Base-by-base conservation (phyloP, 2,797 vertebrate genomes). In the Trichosurus vulpecula region DNA sequence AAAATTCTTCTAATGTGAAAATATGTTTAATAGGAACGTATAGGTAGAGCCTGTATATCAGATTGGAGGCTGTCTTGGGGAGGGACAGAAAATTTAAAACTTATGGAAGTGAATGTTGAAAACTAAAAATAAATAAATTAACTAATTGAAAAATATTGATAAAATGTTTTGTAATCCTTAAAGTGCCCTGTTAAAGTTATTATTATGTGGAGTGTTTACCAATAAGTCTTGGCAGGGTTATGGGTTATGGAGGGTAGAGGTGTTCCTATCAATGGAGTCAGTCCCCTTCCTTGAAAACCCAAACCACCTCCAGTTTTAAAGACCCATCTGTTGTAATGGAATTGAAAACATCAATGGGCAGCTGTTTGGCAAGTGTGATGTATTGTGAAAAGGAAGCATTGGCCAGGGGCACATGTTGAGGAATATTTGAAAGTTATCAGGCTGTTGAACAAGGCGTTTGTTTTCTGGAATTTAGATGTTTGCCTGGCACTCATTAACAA, bases 381-480 rank as follows among this genome's bases (percentile, higher is more conserved):
- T 30, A 29, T 94, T 4, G 0, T 94, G 93, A n/a, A 89, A 89
- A 58, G 91, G 29, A 41, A 30, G 61, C 87, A 90, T 52, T 55
- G n/a, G 16, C 54, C 9, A 16, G 92, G 61, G 12, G 2, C 54
- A 3, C 52, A 58, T 56, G 89, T 41, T 27, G 41, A 0, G 2
- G 53, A 52, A n/a, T 22, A 41, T 92, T 52, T 90, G 27, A 57
- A 6, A 90, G 31, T 6, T n/a, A 27, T 81, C 52, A 96, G 47
- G 10, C 90, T 95, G 30, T 41, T 27, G 10, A 8, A 57, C 90
- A 92, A 52, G 55, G 6, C 87, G 4, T 87, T 92, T 52, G 52
- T 89, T 87, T 96, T 97, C 11, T 93, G 35, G 87, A 93, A 30
- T 93, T 91, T 29, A 93, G 92, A 90, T 1, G 56, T 91, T 94